Base-by-base conservation (phyloP, 2,113 vertebrate species). In the Solenodon paradoxus region DNA sequence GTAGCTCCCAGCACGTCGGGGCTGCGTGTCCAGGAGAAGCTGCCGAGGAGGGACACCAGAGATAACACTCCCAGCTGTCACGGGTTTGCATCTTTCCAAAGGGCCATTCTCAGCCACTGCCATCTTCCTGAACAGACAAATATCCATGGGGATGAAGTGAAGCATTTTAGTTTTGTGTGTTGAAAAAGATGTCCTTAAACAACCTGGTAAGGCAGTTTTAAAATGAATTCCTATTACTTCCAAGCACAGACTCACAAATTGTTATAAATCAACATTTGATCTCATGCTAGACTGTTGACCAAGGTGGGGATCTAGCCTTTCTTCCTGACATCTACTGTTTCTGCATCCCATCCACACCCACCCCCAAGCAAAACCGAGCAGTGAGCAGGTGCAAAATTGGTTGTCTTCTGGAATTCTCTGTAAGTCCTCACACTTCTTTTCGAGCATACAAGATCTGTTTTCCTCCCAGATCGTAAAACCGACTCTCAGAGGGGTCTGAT, bases 141-240 rank as follows among this genome's bases (percentile, higher is more conserved):
- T 35, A 93, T 82, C 49, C 40, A 57, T 72, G 74, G 49, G 89
- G 96, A 96, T 96, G 47, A 92, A 97, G 89, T 88, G 75, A 95
- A 89, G 47, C 38, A 15, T 80, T 96, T 96, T 82, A 82, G 63
- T 88, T 97, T 90, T 90, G 45, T 96, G 95, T 95, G 66, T 96
- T 86, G 90, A 80, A 91, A 94, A 95, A 89, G n/a, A 38, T 95
- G 6, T 9, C 63, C 20, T 93, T 92, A 90, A 93, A 84, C n/a
- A 64, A 42, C 24, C 40, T 85, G 88, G 42, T 94, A 72, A 96
- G 51, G 51, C 28, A 82, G 49, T 95, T 88, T 95, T 77, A 6
- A 97, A 96, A 87, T 96, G 93, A 96, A 88, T 95, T 95, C 38
- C 32, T 72, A 92, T 77, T 97, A 38, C 51, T 92, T 93, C 53